Evolutionary conservation across 2,113 vertebrate species (phyloP), one percentile per base, ranked within the genome.

Genomic region (Hiodon tergisus): DNA sequence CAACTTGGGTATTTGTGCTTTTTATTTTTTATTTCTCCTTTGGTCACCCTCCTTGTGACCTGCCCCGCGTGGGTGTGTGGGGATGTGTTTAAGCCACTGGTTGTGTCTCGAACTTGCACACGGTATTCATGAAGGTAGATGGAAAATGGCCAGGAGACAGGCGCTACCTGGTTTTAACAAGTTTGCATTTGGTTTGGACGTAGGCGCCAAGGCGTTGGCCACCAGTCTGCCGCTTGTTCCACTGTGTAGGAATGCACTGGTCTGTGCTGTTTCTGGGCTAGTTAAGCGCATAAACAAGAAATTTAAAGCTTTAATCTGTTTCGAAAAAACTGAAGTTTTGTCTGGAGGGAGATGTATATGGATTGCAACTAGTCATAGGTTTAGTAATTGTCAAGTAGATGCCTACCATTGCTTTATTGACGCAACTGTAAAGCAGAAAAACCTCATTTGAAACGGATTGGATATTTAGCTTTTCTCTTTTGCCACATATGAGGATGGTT

Each of bases 341-440:
- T 48, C 47, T 73, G 58, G 69, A 71, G 66, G 71, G n/a, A 16
- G 65, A 71, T 78, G 69, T 78, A 73, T 72, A 77, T 77, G 72
- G 68, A 78, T 78, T 73, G 17, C 57, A 73, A 72, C 73, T 48
- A 63, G 51, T 57, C 47, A 5, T 71, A 72, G 52, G 63, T 68
- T 73, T 71, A 72, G 61, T 66, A 55, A 74, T 73, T 71, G 67
- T 67, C 60, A 63, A 67, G 50, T 63, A 55, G 6, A 47, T 74
- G 62, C 71, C 65, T 10, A 10, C 52, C 78, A 70, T 6, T 5
- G 54, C 68, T 53, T 76, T 73, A 46, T 53, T 67, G 16, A 5
- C 11, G 71, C 46, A 78, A 73, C 16, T 73, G 70, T 73, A 78
- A 54, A 78, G 65, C 54, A 4, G 61, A 69, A 17, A 14, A 67